Evolutionary conservation across 2,113 vertebrate species (phyloP).

Genomic region (Chaetorhynchus papuensis): DNA sequence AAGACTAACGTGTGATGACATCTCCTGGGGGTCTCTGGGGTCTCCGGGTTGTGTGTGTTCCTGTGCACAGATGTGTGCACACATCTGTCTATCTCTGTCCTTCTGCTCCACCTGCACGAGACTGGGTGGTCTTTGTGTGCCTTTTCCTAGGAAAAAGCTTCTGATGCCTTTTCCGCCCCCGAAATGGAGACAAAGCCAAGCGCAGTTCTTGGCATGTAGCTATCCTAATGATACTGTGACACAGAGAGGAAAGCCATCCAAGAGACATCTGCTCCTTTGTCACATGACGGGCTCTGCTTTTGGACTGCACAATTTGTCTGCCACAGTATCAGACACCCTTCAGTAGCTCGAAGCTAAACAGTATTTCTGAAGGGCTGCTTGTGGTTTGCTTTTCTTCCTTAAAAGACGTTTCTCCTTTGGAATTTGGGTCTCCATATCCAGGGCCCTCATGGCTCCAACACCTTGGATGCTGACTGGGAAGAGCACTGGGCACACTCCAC

Average conservation of each 20-base stretch:
- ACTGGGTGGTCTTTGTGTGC: neutral
- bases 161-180: neutral
- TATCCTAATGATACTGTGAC: neutral
- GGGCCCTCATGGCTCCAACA: neutral
- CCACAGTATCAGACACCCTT: neutral
- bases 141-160: neutral
- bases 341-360: neutral
- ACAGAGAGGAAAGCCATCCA: neutral
- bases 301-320: neutral
- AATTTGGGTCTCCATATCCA: neutral
- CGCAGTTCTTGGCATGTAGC: neutral
- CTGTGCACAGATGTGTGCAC: neutral
- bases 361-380: neutral
- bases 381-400: neutral
- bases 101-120: neutral
- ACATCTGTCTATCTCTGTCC: neutral
- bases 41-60: neutral
- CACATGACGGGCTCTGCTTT: neutral
- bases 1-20: neutral
- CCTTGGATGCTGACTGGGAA: neutral
- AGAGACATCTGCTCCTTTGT: neutral
- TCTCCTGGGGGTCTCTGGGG: neutral
- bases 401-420: neutral
- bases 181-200: neutral
- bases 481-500: accelerated